Conservation (phyloP, 2,113 vertebrate genomes). For the Megaceryle torquata region DNA sequence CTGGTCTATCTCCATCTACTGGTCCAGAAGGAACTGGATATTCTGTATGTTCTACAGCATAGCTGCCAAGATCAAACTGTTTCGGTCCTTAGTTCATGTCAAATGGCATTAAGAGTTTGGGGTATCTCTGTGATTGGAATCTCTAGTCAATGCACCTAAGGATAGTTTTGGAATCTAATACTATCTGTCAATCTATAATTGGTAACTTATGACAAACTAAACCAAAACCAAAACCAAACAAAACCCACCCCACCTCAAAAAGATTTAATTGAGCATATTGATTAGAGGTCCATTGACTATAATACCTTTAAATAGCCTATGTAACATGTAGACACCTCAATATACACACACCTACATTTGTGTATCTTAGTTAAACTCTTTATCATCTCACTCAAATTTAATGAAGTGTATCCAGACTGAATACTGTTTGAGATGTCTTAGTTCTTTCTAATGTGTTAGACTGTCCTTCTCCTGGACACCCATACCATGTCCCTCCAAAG, state of each 20-base stretch:
- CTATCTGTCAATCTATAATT: neutral
- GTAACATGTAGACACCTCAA: neutral
- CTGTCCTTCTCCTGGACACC: neutral
- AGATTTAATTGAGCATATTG: neutral
- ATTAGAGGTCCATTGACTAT: neutral
- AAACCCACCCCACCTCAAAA: fast-evolving
- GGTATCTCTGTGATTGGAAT: neutral
- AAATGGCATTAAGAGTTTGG: neutral
- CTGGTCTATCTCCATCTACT: neutral
- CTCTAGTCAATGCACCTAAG: neutral
- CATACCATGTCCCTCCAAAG: neutral
- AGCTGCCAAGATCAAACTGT: neutral
- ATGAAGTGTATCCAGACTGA: neutral
- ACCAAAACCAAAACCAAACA: fast-evolving
- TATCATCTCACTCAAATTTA: neutral
- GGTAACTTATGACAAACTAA: neutral
- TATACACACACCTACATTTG: neutral
- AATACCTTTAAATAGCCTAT: neutral
- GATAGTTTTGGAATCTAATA: neutral
- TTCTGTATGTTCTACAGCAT: neutral
- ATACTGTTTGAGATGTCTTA: neutral
- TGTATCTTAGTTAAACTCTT: neutral
- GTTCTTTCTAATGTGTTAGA: neutral
- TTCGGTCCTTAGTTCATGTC: neutral
- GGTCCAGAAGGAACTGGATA: fast-evolving